Conservation (phyloP, 2,113 vertebrate genomes). For the Oryzias woworae region DNA sequence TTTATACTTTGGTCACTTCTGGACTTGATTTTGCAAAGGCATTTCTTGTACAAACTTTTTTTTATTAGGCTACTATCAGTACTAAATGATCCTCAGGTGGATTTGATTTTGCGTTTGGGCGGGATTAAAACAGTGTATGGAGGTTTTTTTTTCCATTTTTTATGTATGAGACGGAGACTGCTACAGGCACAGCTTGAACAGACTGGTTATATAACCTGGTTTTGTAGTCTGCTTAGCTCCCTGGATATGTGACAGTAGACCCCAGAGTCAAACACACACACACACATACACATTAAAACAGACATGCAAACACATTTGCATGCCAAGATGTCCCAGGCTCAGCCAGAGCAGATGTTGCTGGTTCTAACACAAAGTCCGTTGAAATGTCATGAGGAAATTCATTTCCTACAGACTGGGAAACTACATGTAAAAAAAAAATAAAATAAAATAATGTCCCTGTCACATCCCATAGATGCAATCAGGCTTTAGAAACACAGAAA, state of each 20-base stretch:
- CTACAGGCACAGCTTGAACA: constrained; percentile 69
- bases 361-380: constrained; percentile 11
- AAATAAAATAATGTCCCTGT: constrained; percentile 3
- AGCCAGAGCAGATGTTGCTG: constrained; percentile 49
- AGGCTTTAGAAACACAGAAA: constrained; percentile 50
- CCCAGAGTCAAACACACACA: constrained; percentile 35
- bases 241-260: constrained; percentile 61
- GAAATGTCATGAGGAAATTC: constrained; percentile 14
- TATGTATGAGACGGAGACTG: constrained; percentile 48
- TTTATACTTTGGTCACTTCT: constrained; percentile 18
- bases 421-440: constrained; percentile 3
- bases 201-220: constrained; percentile 71
- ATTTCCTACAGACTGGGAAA: constrained; percentile 21
- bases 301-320: constrained; percentile 30
- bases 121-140: constrained; percentile 1
- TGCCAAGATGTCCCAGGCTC: constrained; percentile 25
- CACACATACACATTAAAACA: constrained; percentile 7
- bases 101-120: constrained; percentile 5
- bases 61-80: no score
- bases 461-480: constrained; percentile 16
- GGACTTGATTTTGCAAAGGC: neutral
- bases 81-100: neutral
- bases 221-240: constrained; percentile 57
- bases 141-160: neutral
- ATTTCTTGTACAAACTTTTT: no score